Percentiles rank a stretch among this genome's conserved stretches.
These are phyloP conservation scores for Pachymerium ferrugineum DNA, from an alignment of 2,888 invertebrate species.

Conservation along the genomic window DNA sequence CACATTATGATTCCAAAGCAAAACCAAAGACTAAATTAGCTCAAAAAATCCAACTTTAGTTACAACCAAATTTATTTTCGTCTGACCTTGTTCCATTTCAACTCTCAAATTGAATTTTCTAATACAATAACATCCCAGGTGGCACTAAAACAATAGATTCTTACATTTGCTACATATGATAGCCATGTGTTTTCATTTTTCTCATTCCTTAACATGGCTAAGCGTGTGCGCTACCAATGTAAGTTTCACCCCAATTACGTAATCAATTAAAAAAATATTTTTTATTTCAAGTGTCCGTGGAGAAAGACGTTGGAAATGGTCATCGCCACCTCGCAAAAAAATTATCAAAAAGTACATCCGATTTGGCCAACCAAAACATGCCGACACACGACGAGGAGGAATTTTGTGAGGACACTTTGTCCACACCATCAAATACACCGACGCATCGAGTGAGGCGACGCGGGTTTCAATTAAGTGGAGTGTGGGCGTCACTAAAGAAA, in stretches of 20 bases:
- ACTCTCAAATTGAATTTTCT: too few relatives aligned
- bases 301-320: conserved; percentile 26
- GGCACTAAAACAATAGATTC: too few relatives aligned
- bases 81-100: too few relatives aligned
- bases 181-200: too few relatives aligned
- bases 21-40: too few relatives aligned
- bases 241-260: not conserved
- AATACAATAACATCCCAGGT: too few relatives aligned
- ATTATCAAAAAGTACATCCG: conserved; percentile 30
- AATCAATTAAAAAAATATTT: not conserved
- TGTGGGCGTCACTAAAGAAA: conserved; percentile 34
- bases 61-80: too few relatives aligned
- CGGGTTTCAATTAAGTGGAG: conserved; percentile 32
- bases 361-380: not conserved
- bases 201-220: conserved; percentile 13
- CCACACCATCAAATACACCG: conserved; percentile 11
- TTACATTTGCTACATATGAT: too few relatives aligned
- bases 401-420: not conserved
- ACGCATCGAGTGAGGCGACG: conserved; percentile 28
- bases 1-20: too few relatives aligned
- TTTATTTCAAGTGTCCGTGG: not conserved
- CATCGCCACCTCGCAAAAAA: conserved; percentile 20
- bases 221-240: conserved; percentile 26
- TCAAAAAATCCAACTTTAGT: too few relatives aligned
- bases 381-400: not conserved